Conservation (phyloP, 2,113 vertebrate genomes). For the Crypturellus undulatus region DNA sequence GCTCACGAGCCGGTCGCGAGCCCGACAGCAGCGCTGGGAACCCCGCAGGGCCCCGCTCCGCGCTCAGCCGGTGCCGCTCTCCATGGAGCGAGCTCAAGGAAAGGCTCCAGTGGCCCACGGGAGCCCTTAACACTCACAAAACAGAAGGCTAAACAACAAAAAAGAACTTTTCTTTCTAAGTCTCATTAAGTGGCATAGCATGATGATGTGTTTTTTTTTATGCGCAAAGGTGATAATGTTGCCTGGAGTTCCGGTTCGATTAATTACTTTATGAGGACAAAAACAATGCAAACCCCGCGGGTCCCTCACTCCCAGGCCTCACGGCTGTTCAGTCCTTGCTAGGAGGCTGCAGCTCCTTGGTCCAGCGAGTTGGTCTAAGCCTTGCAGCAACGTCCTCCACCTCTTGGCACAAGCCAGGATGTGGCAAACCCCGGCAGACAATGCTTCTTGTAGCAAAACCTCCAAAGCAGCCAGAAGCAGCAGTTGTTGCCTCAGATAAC, state of each 20-base stretch:
- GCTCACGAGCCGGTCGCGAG: not conserved
- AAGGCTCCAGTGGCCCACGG: not conserved
- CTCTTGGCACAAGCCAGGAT: not conserved
- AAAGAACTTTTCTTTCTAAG: slow-evolving; percentile 2
- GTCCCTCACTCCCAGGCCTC: not conserved
- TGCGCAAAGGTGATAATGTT: slow-evolving; percentile 29
- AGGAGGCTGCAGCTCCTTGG: not conserved
- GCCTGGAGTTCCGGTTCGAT: slow-evolving; percentile 21
- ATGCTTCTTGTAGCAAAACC: not conserved
- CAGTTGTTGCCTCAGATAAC: not conserved
- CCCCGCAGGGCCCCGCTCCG: not conserved
- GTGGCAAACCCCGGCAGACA: slow-evolving; percentile 20
- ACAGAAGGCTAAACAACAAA: not conserved
- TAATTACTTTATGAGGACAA: slow-evolving; percentile 50
- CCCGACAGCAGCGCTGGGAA: not conserved
- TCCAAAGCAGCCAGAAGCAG: not conserved
- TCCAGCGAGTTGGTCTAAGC: not conserved
- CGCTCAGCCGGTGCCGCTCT: not conserved
- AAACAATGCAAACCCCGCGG: not conserved
- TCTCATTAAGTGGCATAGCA: not conserved
- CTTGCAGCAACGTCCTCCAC: not conserved
- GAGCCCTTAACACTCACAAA: not conserved
- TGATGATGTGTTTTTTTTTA: slow-evolving; percentile 17
- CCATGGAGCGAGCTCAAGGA: not conserved
- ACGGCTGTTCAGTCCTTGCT: not conserved